Evolutionary conservation across 2,888 invertebrate genomes (phyloP), one percentile per base, ranked within the genome.

Genomic region (Luperina testacea): DNA sequence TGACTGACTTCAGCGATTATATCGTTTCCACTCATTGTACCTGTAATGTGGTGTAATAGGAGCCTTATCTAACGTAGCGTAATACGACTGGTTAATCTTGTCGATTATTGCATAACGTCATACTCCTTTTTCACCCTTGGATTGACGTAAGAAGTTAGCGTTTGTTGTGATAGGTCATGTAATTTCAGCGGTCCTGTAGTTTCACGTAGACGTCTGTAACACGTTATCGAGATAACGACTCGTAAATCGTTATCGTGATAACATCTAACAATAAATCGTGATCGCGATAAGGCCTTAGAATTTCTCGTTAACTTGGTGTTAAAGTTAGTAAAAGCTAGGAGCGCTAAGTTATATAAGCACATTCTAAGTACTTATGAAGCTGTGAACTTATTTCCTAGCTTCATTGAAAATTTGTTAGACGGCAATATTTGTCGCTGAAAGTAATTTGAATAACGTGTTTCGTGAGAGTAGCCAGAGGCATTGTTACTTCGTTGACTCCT

Each of bases 1-100:
- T 89, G 82, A 80, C 72, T 73, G 72, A 78, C 67, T 82, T 87
- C 78, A 83, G 80, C 86, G 78, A 87, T 89, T 86, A 89, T 85
- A 83, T 86, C 83, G 84, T 87, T 87, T 86, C 84, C 80, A 83
- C 72, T 85, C 61, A 88, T 75, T 80, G 75, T 80, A 84, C 77
- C 82, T 85, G 87, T 88, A 88, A 82, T 73, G 90, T 93, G 91
- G 90, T 92, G 93, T 92, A 94, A 94, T 92, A 88, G 75, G 72
- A 91, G 85, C 91, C 92, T 95, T 95, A 95, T 92, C 93, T 94
- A 94, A 95, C 92, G 82, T 88, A 90, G 92, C 93, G 94, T 93
- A 94, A 95, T 91, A 90, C 80, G 88, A 89, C 88, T 86, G 79
- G 87, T 89, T 88, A 87, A 90, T 89, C 86, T 89, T 81, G 86